These are phyloP conservation scores for Oenanthe oenanthe DNA, from an alignment of 2,113 vertebrate species.

Conservation along the genomic window DNA sequence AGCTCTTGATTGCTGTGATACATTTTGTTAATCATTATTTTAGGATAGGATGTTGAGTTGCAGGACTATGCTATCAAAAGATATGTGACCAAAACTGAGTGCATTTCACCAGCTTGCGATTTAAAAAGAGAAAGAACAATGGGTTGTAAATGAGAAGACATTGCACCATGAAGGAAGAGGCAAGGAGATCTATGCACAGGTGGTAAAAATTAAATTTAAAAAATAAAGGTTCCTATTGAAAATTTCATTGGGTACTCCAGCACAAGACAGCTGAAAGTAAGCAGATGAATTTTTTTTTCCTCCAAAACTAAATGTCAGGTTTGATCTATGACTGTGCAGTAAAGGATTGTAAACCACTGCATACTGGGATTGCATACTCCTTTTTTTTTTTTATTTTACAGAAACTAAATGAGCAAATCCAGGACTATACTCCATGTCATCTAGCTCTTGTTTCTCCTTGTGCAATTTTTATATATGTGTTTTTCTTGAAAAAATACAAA, in stretches of 20 bases:
- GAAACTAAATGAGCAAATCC: neutral
- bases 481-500: neutral
- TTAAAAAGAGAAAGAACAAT: neutral
- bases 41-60: neutral
- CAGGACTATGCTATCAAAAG: neutral
- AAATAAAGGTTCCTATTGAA: neutral
- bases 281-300: neutral
- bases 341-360: neutral
- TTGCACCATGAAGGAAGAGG: neutral
- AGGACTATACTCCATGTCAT: neutral
- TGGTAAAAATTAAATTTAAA: neutral
- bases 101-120: neutral
- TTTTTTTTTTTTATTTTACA: neutral
- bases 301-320: neutral
- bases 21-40: neutral
- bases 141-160: neutral
- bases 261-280: neutral
- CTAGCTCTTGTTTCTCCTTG: neutral
- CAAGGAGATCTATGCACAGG: neutral
- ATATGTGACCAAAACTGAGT: neutral
- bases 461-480: neutral
- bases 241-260: neutral
- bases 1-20: neutral
- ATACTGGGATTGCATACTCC: neutral
- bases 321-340: neutral